These are phyloP conservation scores for Emydura subglobosa DNA, from an alignment of 2,113 vertebrate genomes.

Conservation along the genomic window DNA sequence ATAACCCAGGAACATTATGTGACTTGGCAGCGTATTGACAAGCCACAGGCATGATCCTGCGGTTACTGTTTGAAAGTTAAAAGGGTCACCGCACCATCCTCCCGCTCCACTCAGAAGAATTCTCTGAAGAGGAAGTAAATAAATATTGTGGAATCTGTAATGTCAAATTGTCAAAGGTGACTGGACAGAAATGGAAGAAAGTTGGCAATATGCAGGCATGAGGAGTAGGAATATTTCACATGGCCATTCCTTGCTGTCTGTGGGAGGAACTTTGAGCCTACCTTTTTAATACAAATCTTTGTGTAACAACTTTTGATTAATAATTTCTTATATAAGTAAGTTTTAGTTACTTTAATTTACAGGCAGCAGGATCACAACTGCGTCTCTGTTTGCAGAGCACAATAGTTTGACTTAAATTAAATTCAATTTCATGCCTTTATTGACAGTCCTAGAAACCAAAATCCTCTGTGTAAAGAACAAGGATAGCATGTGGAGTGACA, in stretches of 20 bases:
- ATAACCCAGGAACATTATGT: neutral
- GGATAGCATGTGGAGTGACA: neutral
- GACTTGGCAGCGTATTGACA: neutral
- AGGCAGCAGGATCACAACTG: neutral
- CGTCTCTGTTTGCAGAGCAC: neutral
- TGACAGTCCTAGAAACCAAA: neutral
- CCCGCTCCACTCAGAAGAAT: constrained; percentile 8
- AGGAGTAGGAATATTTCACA: neutral
- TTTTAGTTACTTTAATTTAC: neutral
- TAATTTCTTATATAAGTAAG: neutral
- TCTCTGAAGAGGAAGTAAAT: neutral
- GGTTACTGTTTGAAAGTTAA: neutral
- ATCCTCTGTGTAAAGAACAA: neutral
- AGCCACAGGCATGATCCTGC: neutral
- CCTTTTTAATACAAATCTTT: neutral
- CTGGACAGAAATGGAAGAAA: neutral
- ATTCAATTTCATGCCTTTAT: neutral
- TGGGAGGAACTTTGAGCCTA: neutral
- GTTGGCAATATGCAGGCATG: neutral
- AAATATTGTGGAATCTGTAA: constrained; percentile 2
- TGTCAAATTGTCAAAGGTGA: constrained; percentile 2
- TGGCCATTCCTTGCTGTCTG: neutral
- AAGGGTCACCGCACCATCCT: neutral
- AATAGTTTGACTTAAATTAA: neutral
- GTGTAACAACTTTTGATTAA: neutral